Base-by-base conservation (phyloP, 1,140 invertebrate species). In the Oncopeltus fasciatus region DNA sequence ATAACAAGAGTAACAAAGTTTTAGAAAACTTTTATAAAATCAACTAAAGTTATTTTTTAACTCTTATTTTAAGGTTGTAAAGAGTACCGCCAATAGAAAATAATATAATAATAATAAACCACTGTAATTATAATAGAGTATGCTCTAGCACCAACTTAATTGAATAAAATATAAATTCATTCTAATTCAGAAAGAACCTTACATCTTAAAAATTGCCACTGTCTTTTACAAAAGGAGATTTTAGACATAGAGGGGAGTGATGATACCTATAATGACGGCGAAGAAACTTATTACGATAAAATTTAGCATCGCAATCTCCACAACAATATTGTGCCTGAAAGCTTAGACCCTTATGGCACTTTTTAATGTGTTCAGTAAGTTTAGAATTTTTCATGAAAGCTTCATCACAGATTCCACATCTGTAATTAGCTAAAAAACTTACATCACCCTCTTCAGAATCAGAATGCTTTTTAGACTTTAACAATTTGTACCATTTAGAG, bases 281-380 rank as follows among this genome's bases (percentile, higher is more conserved):
- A 28, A 71, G 57, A 44, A 68, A 71, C 53, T 67, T 68, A 59
- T 71, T 71, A 14, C 68, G 57, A 58, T 68, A 71, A 59, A 71
- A 71, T 62, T 69, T 71, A 11, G 70, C 70, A 29, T 67, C 56
- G 61, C 70, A 71, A n/a, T 67, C 59, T 16, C 69, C 70, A 62
- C 70, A 71, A n/a, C 60, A 64, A 49, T 69, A 71, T 11, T 59
- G 64, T 20, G 70, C 60, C 11, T 60, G 61, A n/a, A 71, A 56
- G 11, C 61, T 66, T 24, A 70, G 43, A 33, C 66, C 65, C 56
- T 60, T 66, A 60, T 70, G 67, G 12, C 46, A 53, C 21, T 53
- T 60, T 57, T 61, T 65, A 8, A 68, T 26, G 58, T 71, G 70
- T 31, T 70, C 61, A 12, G 68, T 21, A 16, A 70, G 44, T 29